Base-by-base conservation (phyloP, 2,797 vertebrate species). In the Chaenodraco wilsoni region DNA sequence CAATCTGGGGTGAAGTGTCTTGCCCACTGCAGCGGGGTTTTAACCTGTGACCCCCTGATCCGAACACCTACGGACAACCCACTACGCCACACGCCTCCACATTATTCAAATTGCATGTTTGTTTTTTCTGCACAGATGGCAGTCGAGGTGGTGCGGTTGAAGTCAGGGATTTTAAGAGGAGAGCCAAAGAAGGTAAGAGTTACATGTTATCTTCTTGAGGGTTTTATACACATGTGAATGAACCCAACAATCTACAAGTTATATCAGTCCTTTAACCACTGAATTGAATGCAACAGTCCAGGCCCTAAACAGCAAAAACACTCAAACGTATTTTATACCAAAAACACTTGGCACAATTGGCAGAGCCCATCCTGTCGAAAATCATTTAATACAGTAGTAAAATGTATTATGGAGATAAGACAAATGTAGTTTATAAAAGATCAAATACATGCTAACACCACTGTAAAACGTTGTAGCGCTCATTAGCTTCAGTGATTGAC, bases 101-200 rank as follows among this genome's bases (percentile, higher is more conserved):
- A 21, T 21, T 21, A 21, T 21, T 79, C 45, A 78, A 73, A 79
- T 69, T 83, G 56, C 68, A 81, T 10, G 71, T 84, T 88, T 87
- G 82, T 41, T 81, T 85, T 93, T 72, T 51, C 69, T 94, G 94
- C 27, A 82, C 90, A 98, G 97, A 98, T 89, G 94, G 92, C 81
- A 95, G 93, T 83, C 93, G 91, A 46, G 98, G 98, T 4, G 98
- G 98, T 79, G 79, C 94, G 64, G 81, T 99, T 80, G 91, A 97
- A 93, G 98, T 99, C 76, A 93, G 93, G 87, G 97, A 99, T 87
- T 99, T 98, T 88, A 96, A 97, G 95, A 96, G 94, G 90, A 97
- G 96, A 95, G 98, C 98, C 88, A 95, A 95, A 86, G 97, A 99
- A 97, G 98, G 98, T 99, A 94, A 95, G 86, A 62, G 74, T 78